These are phyloP conservation scores for Ictalurus punctatus DNA, from an alignment of 2,113 vertebrate species.

Conservation along the genomic window DNA sequence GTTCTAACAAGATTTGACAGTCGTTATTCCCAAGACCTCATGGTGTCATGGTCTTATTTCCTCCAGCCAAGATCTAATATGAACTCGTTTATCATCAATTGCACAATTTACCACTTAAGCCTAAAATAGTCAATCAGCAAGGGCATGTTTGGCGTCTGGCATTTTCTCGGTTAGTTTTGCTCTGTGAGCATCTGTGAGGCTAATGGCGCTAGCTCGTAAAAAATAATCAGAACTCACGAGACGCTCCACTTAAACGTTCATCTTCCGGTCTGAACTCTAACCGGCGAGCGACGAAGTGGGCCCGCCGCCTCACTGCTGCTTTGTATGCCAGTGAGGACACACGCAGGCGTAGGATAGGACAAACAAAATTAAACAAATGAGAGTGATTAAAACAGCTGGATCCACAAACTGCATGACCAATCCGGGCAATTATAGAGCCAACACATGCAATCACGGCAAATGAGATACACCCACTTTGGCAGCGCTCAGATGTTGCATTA, in stretches of 20 bases:
- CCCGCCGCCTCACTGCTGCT: not conserved
- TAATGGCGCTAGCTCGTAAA: not conserved
- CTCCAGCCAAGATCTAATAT: not conserved
- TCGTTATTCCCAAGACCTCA: not conserved
- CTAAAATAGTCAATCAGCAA: not conserved
- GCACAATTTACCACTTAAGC: not conserved
- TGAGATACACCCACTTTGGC: slow-evolving; percentile 52
- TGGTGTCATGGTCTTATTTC: not conserved
- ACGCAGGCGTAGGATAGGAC: slow-evolving; percentile 24
- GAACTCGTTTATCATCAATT: not conserved
- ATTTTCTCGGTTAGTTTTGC: not conserved
- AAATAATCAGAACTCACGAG: not conserved
- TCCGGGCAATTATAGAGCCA: slow-evolving; percentile 50
- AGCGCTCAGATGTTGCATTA: slow-evolving; percentile 49
- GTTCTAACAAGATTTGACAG: not conserved
- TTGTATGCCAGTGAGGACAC: slow-evolving; percentile 27
- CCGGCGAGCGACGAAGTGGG: not conserved
- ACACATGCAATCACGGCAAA: slow-evolving; percentile 52
- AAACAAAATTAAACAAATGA: slow-evolving; percentile 51
- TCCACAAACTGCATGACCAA: slow-evolving; percentile 57
- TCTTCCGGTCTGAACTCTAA: not conserved
- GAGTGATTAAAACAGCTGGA: slow-evolving; percentile 53
- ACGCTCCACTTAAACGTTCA: not conserved
- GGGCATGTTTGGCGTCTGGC: not conserved
- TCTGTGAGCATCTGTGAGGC: not conserved